phyloP scores from a whole-genome alignment of 2,797 vertebrate genomes.

The Danio albolineatus region DNA sequence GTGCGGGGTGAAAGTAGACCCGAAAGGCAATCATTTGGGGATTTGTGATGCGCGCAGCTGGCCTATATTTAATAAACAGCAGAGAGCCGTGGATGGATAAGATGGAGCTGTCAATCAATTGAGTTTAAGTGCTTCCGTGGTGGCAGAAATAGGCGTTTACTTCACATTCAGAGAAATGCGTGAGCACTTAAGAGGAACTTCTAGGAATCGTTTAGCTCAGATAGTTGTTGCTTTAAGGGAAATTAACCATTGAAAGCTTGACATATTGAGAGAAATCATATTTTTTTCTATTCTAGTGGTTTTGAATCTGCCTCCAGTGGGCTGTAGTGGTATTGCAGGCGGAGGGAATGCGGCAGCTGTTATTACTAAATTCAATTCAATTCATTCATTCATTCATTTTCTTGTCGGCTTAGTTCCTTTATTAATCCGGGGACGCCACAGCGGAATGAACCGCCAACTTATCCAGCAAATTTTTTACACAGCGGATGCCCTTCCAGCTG shows the following conservation, averaged over 20 bases:
- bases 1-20: slow-evolving; percentile 9
- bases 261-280: background rate
- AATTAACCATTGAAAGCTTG: background rate
- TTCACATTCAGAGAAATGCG: background rate
- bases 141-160: background rate
- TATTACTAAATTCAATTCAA: no score
- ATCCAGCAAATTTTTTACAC: no score
- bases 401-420: no score
- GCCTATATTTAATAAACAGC: slow-evolving; percentile 56
- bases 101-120: slow-evolving; percentile 12
- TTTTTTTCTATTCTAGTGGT: no score
- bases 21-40: slow-evolving; percentile 52
- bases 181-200: background rate
- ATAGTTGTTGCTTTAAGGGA: background rate
- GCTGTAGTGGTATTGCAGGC: no score
- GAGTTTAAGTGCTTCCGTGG: background rate
- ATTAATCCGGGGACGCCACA: no score
- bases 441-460: no score
- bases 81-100: background rate
- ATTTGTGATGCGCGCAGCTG: slow-evolving; percentile 65
- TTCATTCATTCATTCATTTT: no score
- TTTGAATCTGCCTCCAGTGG: no score
- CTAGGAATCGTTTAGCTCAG: background rate
- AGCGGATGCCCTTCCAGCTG: no score
- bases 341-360: no score